Percentiles rank a stretch among this genome's conserved stretches.
Evolutionary conservation across 1,140 invertebrate genomes (phyloP).

Genomic region (Panagrolaimus sp.): DNA sequence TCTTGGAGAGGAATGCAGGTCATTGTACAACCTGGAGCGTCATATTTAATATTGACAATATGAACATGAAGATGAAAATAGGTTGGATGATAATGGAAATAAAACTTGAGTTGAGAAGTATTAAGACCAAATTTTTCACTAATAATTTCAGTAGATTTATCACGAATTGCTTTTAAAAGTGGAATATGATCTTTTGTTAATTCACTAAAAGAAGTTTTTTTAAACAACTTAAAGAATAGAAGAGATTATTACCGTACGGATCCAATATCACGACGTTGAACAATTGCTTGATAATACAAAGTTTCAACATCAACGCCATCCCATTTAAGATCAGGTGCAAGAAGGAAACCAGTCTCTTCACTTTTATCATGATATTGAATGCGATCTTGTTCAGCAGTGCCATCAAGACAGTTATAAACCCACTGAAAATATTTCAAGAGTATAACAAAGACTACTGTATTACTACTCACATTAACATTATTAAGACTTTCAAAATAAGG

Average conservation of each 20-base stretch:
- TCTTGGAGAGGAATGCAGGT: constrained; percentile 66
- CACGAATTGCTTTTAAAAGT: constrained; percentile 73
- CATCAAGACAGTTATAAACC: constrained; percentile 88
- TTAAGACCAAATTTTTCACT: constrained; percentile 71
- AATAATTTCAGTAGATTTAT: constrained; percentile 69
- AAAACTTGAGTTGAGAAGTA: constrained; percentile 69
- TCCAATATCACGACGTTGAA: constrained; percentile 66
- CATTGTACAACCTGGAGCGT: constrained; percentile 67
- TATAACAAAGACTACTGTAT: constrained; percentile 2
- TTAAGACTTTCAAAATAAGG: constrained; percentile 64
- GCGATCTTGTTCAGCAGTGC: constrained; percentile 76
- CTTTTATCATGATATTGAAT: constrained; percentile 77
- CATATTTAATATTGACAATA: constrained; percentile 74
- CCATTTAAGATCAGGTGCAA: constrained; percentile 89
- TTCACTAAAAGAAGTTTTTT: constrained; percentile 74
- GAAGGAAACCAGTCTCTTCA: constrained; percentile 72
- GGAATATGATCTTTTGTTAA: constrained; percentile 72
- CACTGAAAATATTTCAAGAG: constrained; percentile 72
- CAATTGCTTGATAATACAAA: constrained; percentile 76
- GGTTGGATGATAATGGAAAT: constrained; percentile 88
- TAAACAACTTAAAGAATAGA: too few species aligned
- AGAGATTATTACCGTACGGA: neutral
- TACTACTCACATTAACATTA: too few species aligned
- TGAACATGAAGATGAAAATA: constrained; percentile 93
- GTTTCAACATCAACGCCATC: constrained; percentile 65